Evolutionary conservation across 2,113 vertebrate genomes (phyloP).

Genomic region (Chauna torquata): DNA sequence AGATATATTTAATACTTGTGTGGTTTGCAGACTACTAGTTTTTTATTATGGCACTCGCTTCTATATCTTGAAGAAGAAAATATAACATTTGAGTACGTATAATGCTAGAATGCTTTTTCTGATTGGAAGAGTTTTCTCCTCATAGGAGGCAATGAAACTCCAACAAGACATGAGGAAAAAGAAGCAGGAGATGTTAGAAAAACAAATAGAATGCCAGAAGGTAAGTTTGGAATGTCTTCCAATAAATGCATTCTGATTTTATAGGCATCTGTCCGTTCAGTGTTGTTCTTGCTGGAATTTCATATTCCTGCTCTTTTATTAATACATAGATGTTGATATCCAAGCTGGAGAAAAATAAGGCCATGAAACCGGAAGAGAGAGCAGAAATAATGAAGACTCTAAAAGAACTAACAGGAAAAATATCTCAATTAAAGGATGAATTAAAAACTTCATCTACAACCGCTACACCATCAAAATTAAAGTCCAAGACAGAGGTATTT

Average conservation of each 20-base stretch:
- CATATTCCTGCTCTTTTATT: neutral
- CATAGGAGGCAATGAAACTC: slow-evolving; percentile 92
- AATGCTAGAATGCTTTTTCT: neutral
- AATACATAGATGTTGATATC: slow-evolving; percentile 90
- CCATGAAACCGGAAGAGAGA: slow-evolving; percentile 95
- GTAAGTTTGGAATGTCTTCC: slow-evolving; percentile 69
- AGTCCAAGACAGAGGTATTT: slow-evolving; percentile 92
- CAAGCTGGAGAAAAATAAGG: slow-evolving; percentile 92
- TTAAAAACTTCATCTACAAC: slow-evolving; percentile 83
- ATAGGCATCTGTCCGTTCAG: neutral
- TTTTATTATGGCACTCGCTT: neutral
- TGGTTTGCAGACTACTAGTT: neutral
- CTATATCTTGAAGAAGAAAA: neutral
- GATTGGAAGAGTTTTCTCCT: neutral
- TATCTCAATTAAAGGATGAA: slow-evolving; percentile 93
- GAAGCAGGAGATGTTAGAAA: slow-evolving; percentile 95
- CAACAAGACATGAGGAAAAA: slow-evolving; percentile 99
- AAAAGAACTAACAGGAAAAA: slow-evolving; percentile 93
- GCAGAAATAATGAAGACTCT: slow-evolving; percentile 96
- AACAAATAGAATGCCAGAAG: slow-evolving; percentile 98
- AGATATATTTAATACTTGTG: neutral
- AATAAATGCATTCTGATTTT: neutral
- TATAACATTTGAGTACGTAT: neutral
- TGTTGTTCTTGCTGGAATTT: neutral
- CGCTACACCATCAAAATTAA: slow-evolving; percentile 82